Conservation (phyloP, 2,113 vertebrate genomes). For the Heterotilapia buettikoferi region DNA sequence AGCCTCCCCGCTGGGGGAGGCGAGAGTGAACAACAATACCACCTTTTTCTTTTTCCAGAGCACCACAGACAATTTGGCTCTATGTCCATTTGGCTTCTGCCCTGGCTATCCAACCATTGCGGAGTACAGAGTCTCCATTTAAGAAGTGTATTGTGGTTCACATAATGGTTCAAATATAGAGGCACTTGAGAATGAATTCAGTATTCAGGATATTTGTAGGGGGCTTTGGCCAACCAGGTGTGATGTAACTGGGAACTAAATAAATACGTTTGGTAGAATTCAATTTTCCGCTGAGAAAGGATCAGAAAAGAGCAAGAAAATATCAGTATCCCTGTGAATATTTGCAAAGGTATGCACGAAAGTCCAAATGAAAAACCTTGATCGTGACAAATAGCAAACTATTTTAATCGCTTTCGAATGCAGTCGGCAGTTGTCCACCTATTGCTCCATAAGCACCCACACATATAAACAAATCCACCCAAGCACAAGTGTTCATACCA, state of each 20-base stretch:
- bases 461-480: neutral
- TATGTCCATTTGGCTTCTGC: constrained; percentile 31
- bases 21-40: constrained; percentile 31
- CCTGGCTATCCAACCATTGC: constrained; percentile 30
- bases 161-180: constrained; percentile 33
- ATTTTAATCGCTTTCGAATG: neutral
- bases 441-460: neutral
- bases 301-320: neutral
- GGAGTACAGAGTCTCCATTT: constrained; percentile 8
- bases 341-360: neutral
- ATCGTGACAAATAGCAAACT: neutral
- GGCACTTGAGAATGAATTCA: constrained; percentile 8
- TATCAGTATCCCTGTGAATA: neutral
- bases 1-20: constrained; percentile 8
- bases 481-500: neutral
- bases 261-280: neutral
- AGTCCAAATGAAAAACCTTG: neutral
- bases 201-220: neutral
- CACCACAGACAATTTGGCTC: constrained; percentile 43
- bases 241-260: neutral
- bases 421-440: neutral
- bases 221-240: constrained; percentile 2
- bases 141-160: constrained; percentile 23
- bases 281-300: neutral
- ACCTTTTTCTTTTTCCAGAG: constrained; percentile 33